Conservation (phyloP, 2,797 vertebrate species). For the Miichthys miiuy region DNA sequence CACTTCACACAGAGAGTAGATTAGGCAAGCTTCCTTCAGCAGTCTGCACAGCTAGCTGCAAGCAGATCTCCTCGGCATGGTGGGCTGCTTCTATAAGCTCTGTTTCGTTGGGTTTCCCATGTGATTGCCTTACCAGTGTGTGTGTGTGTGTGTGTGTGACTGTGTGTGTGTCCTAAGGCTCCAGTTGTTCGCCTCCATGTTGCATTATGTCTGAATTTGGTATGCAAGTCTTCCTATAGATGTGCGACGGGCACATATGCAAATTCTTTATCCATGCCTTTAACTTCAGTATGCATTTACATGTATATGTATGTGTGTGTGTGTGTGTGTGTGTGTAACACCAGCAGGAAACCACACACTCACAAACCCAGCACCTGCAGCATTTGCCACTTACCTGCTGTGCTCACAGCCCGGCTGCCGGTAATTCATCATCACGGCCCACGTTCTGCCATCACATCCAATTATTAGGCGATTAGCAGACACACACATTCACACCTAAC, state of each 20-base stretch:
- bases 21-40: constrained; percentile 51
- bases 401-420: constrained; percentile 55
- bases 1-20: constrained; percentile 48
- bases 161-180: constrained; percentile 4
- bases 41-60: constrained; percentile 22
- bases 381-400: constrained; percentile 72
- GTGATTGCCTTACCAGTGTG: constrained; percentile 21
- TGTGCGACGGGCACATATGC: constrained; percentile 13
- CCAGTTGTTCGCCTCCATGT: constrained; percentile 9
- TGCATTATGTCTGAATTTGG: constrained; percentile 19
- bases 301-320: constrained; percentile 6
- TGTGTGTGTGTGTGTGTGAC: constrained; percentile 42
- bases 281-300: neutral
- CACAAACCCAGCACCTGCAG: constrained; percentile 67
- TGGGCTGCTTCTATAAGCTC: constrained; percentile 46
- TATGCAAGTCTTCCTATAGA: constrained; percentile 5
- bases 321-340: constrained; percentile 19
- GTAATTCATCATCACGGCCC: constrained; percentile 77
- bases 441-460: constrained; percentile 73
- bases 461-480: constrained; percentile 79
- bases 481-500: constrained; percentile 52
- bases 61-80: constrained; percentile 41
- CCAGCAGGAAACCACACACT: constrained; percentile 46
- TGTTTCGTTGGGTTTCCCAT: constrained; percentile 39
- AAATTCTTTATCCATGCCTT: constrained; percentile 23